Evolutionary conservation across 2,113 vertebrate species (phyloP).

Genomic region (Gulo gulo): DNA sequence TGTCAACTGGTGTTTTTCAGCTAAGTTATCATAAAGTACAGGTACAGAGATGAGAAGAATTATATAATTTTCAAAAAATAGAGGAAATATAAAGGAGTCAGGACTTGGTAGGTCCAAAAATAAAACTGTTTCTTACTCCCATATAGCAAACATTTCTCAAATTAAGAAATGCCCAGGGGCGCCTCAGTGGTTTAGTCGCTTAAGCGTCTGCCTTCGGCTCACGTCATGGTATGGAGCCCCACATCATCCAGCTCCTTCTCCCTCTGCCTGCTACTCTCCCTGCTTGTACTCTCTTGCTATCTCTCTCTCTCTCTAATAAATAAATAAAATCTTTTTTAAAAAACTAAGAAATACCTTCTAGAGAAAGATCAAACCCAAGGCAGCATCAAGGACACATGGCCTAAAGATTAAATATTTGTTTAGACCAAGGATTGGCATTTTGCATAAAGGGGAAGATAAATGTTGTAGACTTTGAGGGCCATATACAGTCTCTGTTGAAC

Average conservation of each 20-base stretch:
- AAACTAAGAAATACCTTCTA: conserved; percentile 26
- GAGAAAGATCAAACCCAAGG: conserved; percentile 6
- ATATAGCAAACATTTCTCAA: conserved; percentile 10
- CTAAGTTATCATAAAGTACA: not conserved
- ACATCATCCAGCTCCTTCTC: not conserved
- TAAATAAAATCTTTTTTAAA: not conserved
- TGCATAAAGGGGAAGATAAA: not conserved
- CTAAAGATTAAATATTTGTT: conserved; percentile 26
- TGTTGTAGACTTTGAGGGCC: not conserved
- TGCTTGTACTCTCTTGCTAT: not conserved
- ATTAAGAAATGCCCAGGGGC: not conserved
- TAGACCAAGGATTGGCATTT: not conserved
- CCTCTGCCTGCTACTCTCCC: not conserved
- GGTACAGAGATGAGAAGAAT: not conserved
- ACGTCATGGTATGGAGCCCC: not conserved
- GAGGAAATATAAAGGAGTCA: not conserved
- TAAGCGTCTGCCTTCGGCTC: not conserved
- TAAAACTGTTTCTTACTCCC: not conserved
- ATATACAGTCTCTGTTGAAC: not conserved
- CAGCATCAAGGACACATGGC: not conserved
- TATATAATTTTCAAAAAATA: not conserved
- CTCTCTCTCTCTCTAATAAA: not conserved
- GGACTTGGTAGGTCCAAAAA: not conserved
- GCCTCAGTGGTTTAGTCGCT: not conserved
- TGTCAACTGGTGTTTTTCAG: not conserved